Evolutionary conservation across 2,888 invertebrate species (phyloP).

Genomic region (Lathronympha strigana): DNA sequence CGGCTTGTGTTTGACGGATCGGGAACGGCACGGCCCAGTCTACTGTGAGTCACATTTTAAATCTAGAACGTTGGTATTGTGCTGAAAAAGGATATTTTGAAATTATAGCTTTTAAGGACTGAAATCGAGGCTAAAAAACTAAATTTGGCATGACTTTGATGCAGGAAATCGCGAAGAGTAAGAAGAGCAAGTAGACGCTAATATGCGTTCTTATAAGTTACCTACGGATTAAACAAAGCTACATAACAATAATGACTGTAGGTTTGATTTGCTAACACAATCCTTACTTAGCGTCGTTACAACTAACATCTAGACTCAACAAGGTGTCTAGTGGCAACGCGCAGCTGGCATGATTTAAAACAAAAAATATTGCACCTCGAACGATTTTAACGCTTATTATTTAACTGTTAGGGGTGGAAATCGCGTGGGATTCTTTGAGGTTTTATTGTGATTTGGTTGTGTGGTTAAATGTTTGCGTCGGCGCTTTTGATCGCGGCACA

Average conservation of each 20-base stretch:
- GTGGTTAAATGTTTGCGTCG: conserved; percentile 68
- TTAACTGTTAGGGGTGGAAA: conserved; percentile 36
- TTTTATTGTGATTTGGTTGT: conserved; percentile 50
- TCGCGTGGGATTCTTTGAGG: conserved; percentile 37
- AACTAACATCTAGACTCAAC: conserved; percentile 73
- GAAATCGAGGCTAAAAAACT: too few species aligned
- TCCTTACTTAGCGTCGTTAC: conserved; percentile 61
- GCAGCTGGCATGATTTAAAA: conserved; percentile 45
- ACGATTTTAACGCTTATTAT: conserved; percentile 29
- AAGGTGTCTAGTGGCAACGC: conserved; percentile 72
- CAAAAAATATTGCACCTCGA: conserved; percentile 44
- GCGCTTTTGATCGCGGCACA: conserved; percentile 75
- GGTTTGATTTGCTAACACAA: conserved; percentile 56
- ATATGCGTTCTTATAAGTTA: neutral
- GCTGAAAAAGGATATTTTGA: too few species aligned
- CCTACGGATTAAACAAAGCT: conserved; percentile 8
- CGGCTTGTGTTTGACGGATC: too few species aligned
- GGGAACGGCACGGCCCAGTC: too few species aligned
- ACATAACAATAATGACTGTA: conserved; percentile 30
- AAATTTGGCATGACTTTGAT: too few species aligned
- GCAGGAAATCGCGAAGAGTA: too few species aligned
- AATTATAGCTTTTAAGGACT: too few species aligned
- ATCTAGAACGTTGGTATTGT: too few species aligned
- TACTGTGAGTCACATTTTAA: too few species aligned
- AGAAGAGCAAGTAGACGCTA: too few species aligned